phyloP scores from a whole-genome alignment of 2,113 vertebrate genomes.

The Rhombomys opimus region DNA sequence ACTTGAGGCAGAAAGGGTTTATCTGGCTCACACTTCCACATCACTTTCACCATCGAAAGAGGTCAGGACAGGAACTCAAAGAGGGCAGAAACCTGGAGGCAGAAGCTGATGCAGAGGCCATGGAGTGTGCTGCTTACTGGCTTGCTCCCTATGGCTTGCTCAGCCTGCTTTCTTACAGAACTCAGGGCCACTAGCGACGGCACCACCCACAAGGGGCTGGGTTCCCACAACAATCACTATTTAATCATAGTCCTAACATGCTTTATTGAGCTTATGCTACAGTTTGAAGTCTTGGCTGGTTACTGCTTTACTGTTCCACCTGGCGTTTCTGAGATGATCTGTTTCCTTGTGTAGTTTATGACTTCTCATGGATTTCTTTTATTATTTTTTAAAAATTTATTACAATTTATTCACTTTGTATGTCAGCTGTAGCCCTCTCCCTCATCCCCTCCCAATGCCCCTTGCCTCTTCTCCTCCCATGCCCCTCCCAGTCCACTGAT shows the following conservation, averaged over 20 bases:
- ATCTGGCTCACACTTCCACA: neutral
- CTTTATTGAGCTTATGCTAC: neutral
- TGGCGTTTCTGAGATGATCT: neutral
- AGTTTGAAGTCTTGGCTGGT: neutral
- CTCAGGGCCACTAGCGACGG: neutral
- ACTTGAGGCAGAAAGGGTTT: neutral
- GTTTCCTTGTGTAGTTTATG: neutral
- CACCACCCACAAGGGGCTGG: neutral
- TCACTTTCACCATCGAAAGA: neutral
- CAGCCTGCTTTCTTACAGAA: neutral
- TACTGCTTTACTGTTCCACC: neutral
- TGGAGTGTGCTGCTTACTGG: neutral
- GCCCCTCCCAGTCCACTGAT: too few relatives aligned
- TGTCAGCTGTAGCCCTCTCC: too few relatives aligned
- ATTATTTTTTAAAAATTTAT: conserved; percentile 19
- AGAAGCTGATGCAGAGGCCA: neutral
- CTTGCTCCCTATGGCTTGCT: neutral
- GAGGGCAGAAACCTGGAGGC: neutral
- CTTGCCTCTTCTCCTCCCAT: too few relatives aligned
- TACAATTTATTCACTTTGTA: too few relatives aligned
- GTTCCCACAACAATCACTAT: neutral
- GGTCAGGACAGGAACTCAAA: neutral
- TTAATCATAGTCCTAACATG: neutral
- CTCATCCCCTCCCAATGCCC: too few relatives aligned
- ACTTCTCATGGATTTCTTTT: too few relatives aligned